These are phyloP conservation scores for Neopipo cinnamomea DNA, from an alignment of 2,113 vertebrate species.

Conservation along the genomic window DNA sequence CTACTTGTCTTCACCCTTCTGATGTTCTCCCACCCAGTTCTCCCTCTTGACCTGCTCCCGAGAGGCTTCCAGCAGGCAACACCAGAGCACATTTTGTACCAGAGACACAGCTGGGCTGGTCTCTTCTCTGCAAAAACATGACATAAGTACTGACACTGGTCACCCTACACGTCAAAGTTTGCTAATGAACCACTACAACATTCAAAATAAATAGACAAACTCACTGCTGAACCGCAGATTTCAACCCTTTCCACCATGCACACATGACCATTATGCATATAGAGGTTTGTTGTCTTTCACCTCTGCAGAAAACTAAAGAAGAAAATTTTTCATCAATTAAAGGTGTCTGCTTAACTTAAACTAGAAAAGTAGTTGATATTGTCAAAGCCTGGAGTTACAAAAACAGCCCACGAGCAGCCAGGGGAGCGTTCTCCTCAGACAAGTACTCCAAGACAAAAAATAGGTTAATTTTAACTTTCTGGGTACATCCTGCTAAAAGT, in stretches of 20 bases:
- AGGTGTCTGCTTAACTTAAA: neutral
- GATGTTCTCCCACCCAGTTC: neutral
- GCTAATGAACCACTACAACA: neutral
- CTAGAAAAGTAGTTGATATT: neutral
- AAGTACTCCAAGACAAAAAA: neutral
- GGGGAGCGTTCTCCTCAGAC: neutral
- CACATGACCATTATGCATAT: rapidly evolving
- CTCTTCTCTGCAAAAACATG: neutral
- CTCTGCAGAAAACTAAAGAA: neutral
- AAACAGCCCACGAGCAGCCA: neutral
- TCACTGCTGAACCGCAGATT: rapidly evolving
- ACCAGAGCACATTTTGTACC: neutral
- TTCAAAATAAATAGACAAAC: neutral
- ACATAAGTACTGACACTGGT: neutral
- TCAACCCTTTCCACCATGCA: rapidly evolving
- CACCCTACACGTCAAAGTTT: neutral
- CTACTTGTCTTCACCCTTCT: neutral
- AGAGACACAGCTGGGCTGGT: neutral
- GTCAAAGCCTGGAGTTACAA: neutral
- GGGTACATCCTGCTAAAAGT: neutral
- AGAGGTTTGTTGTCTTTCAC: neutral
- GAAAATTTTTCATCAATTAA: neutral
- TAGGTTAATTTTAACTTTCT: neutral
- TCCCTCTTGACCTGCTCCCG: neutral
- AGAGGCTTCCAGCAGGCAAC: neutral